Base-by-base conservation (phyloP, 1,140 invertebrate species). In the Helicorthomorpha holstii region DNA sequence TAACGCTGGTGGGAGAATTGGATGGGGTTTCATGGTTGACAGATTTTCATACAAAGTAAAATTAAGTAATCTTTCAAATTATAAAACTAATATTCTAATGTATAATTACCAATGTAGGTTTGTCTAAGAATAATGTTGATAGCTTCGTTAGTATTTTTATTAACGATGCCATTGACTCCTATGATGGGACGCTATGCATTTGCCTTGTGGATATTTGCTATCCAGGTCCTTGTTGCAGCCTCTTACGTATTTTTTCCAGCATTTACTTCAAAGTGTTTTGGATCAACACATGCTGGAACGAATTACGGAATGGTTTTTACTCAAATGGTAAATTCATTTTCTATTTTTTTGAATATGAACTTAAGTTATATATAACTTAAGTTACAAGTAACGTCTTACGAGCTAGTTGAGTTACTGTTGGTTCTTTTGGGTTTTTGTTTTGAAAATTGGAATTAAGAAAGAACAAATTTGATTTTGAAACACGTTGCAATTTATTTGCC, bases 1-100 rank as follows among this genome's bases (percentile, higher is more conserved):
- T 58, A 74, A 74, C 62, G 64, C 65, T 21, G 54, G 26, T 23
- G 72, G 70, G 1, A 53, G 72, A 27, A 60, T 73, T n/a, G 46
- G 63, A 45, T 73, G 72, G 72, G 72, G 72, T 1, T 43, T 49
- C n/a, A 25, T 73, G 1, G 62, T 64, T 38, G 71, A 73, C 52
- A 63, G 57, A 47, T 59, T 59, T 22, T 65, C 63, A 10, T 71
- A 67, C 52, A 67, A 61, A 59, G 65, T 69, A 54, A 49, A 16
- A 23, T 7, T 7, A 34, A 16, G 7, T 16, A 7, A 16, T 34
- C 29, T 34, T 34, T 34, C 29, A 7, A 16, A 7, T 34, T 7
- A 16, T 16, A 16, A 7, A 34, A 16, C 7, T 16, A 34, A 34
- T 7, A 34, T 34, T 34, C 16, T 16, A 34, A 7, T 34, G 7